Evolutionary conservation across 2,797 vertebrate species (phyloP), one percentile per base, ranked within the genome.

Genomic region (Austrolebias charrua): DNA sequence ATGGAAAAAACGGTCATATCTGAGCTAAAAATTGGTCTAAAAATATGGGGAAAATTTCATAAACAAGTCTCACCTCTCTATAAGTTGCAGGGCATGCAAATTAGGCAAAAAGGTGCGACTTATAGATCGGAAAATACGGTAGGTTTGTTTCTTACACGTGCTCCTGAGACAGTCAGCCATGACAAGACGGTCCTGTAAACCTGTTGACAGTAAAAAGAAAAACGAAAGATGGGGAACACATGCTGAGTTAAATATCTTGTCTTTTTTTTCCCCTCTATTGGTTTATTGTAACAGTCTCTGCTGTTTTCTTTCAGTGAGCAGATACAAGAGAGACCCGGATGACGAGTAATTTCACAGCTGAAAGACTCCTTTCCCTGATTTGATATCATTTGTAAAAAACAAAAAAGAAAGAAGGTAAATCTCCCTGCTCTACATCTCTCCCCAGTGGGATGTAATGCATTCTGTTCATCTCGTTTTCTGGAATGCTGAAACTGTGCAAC

Each of bases 281-380:
- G 69, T 79, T 55, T 55, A 66, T 55, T 67, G 54, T 33, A 43
- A 40, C 56, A 40, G 55, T 70, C 58, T 60, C 60, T 51, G 19
- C 18, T 9, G 49, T 54, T 70, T 69, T 75, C 63, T 69, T 67
- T 78, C 73, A 58, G 66, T 77, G 85, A 92, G 91, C 70, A 75
- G 80, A 84, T 88, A 78, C 78, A 79, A 85, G 73, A 89, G 92
- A 88, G 86, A 89, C 79, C 74, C 79, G 86, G 88, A 90, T 94
- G 88, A 93, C 86, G 88, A 89, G 89, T 90, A 92, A 95, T 95
- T 94, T 95, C 92, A 93, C 90, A 95, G 91, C 42, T 88, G 89
- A 86, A 61, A 90, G 90, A 86, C 55, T 92, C 76, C 78, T 90
- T 76, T 84, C 86, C 80, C 84, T 90, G 71, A 86, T 91, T 91